Percentiles rank a stretch among this genome's conserved stretches.
Conservation (phyloP, 2,113 vertebrate genomes). For the Dipodomys ordii region DNA sequence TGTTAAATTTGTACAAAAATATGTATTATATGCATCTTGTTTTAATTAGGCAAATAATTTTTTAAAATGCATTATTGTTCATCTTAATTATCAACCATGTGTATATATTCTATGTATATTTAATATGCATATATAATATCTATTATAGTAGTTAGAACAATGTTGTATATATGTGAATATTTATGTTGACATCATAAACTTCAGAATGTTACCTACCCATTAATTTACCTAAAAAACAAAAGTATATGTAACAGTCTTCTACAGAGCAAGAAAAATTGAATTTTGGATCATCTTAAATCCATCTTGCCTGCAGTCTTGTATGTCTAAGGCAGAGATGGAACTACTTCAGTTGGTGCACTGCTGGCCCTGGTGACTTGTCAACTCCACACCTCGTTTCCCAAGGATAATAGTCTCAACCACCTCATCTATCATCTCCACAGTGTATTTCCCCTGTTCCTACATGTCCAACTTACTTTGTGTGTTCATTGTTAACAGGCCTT, state of each 20-base stretch:
- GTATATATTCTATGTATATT: too few species aligned
- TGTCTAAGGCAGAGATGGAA: background rate
- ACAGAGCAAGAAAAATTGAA: background rate
- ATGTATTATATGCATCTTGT: background rate
- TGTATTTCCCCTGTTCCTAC: background rate
- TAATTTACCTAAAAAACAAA: background rate
- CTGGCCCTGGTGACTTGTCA: background rate
- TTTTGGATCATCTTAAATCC: background rate
- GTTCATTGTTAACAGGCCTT: conserved; percentile 55
- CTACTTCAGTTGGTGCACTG: background rate
- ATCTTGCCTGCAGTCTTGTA: background rate
- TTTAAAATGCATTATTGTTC: too few species aligned
- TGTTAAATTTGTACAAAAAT: background rate
- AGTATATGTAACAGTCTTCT: background rate
- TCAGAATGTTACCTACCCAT: background rate
- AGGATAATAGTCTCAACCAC: background rate
- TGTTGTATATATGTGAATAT: too few species aligned
- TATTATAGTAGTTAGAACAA: too few species aligned
- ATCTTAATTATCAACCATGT: too few species aligned
- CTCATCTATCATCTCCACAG: conserved; percentile 11
- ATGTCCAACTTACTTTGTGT: conserved; percentile 55
- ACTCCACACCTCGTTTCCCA: background rate
- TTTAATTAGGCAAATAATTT: too few species aligned
- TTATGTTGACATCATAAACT: background rate
- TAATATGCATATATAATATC: too few species aligned